Evolutionary conservation across 2,113 vertebrate genomes (phyloP), one percentile per base, ranked within the genome.

Genomic region (Rutilus rutilus): DNA sequence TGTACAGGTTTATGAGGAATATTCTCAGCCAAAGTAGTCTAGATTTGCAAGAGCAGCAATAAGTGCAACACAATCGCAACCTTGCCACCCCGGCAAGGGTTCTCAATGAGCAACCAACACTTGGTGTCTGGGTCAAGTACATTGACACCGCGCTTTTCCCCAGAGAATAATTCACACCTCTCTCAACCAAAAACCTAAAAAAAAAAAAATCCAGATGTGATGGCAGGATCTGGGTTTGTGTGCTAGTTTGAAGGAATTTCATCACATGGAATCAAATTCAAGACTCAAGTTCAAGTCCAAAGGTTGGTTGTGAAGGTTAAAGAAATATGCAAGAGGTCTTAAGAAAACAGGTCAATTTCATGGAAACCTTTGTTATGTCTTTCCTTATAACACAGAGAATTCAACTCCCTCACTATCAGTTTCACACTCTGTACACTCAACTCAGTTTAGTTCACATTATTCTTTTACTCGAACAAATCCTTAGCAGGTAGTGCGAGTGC

Each of bases 101-200:
- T 73, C 42, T 65, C 30, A 65, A 65, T 21, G 59, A 57, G 30
- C 2, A 30, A 76, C 12, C 47, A 21, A 65, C 15, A 78, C 45
- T 42, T 75, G 12, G 47, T 30, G 71, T 77, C 59, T 86, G 71
- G 30, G 59, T 83, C 60, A 78, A 64, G 54, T 57, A 78, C 47
- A 86, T 83, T 82, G 71, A 86, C 54, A 81, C 80, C 7, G 10
- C 23, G 25, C 23, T 78, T n/a, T 47, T 47, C 60, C 27, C 60
- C 52, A 83, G 71, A 86, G 79, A 76, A 74, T 14, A 80, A 19
- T 86, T 86, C 33, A 78, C 73, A 86, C 80, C 59, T 82, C 85
- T 67, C 45, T 77, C 5, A 17, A 69, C 57, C 27, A 47, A 86
- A 69, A 62, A 62, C 74, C 69, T 76, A 71, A 82, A 47, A 39